Evolutionary conservation across 2,888 invertebrate genomes (phyloP), one percentile per base, ranked within the genome.

Genomic region (Drosophila ezoana): DNA sequence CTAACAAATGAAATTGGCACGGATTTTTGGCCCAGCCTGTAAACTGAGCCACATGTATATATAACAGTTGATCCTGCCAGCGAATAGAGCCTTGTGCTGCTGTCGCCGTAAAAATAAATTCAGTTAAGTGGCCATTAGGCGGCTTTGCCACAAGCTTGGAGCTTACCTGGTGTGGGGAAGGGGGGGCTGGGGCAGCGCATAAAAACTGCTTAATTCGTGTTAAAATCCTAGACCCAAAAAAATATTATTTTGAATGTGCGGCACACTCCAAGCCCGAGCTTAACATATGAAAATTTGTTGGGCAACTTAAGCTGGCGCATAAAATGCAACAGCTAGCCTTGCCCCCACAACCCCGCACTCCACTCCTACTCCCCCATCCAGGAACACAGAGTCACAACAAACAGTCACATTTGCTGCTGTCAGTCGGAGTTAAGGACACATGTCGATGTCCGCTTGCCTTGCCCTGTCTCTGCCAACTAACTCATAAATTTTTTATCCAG

Each of bases 401-500:
- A 64, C 65, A 70, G 48, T 61, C 49, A 33, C 66, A 70, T 68
- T 56, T 68, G 72, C 65, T 62, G 73, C 76, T 83, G 83, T 84
- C 87, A 81, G 48, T 70, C 65, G 66, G 38, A 47, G 45, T 69
- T 69, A 77, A 53, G 66, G 79, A 76, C 87, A 84, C 73, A 75
- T 88, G 78, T 88, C 83, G 73, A 62, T 78, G 79, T 84, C 69
- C 64, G 72, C 18, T 13, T 64, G 57, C 61, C 37, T 57, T 56
- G 18, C 62, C 45, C 23, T 14, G 47, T 18, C 20, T 28, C 37
- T 52, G 65, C 57, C 73, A 73, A 76, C 76, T 70, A 81, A 69
- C 74, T 85, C 87, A 86, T 89, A 84, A 66, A 88, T 87, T 87
- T 83, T 86, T 83, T 76, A 87, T 86, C 64, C 74, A 71, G 53